A percentile compares a stretch with the other conserved stretches of the same genome.
These are phyloP conservation scores for Mus caroli DNA, from an alignment of 2,797 vertebrate genomes.

Conservation along the genomic window DNA sequence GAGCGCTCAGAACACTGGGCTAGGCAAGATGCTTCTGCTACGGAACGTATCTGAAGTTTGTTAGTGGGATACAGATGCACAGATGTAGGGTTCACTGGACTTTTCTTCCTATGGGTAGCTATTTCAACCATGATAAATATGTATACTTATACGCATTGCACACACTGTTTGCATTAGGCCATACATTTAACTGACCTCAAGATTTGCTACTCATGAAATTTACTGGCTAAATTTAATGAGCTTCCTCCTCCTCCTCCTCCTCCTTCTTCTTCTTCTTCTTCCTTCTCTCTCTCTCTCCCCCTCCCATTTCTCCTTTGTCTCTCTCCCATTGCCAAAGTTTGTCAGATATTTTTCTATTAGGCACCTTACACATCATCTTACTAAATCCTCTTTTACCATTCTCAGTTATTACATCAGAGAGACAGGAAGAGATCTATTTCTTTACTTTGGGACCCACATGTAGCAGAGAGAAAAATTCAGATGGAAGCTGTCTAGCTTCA, in stretches of 20 bases:
- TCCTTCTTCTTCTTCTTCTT: too few species aligned
- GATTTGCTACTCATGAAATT: not conserved
- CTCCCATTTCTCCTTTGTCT: not conserved
- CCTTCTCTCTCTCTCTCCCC: too few species aligned
- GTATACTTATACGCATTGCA: not conserved
- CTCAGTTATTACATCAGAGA: conserved; percentile 1
- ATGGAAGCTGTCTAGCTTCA: not conserved
- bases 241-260: too few species aligned
- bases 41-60: not conserved
- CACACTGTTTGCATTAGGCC: not conserved
- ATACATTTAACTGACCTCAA: not conserved
- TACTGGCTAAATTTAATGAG: not conserved
- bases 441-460: not conserved
- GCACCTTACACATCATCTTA: not conserved
- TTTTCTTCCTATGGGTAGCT: not conserved
- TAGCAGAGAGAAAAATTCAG: conserved; percentile 14
- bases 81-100: not conserved
- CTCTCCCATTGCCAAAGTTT: not conserved
- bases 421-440: not conserved
- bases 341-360: not conserved
- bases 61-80: not conserved
- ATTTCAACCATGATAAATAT: not conserved
- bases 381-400: not conserved
- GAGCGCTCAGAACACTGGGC: not conserved
- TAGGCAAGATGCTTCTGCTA: not conserved